Base-by-base conservation (phyloP, 2,888 invertebrate species). In the Barypeithes pellucidus region DNA sequence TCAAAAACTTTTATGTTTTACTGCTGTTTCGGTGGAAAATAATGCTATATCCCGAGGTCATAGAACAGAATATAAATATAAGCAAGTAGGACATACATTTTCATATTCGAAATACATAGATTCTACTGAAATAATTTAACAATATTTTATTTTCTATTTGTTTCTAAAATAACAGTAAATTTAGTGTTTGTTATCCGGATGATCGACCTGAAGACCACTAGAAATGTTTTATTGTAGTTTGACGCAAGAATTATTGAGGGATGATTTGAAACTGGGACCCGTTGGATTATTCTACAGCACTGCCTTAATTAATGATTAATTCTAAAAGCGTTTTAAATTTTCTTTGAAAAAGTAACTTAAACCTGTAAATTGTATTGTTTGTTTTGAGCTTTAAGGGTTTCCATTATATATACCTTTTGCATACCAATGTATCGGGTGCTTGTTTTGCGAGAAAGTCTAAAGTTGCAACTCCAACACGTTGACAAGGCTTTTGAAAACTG, bases 1-100 rank as follows among this genome's bases (percentile, higher is more conserved):
- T 66, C 47, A 52, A 52, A 54, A 67, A 67, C 41, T 67, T 43
- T 52, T 57, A 57, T 43, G 45, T 43, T 57, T 57, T 67, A 43
- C 57, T 67, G 29, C 24, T 57, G 29, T 67, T 57, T 22, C 16
- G 50, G 16, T 39, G 24, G 39, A 33, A 66, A 66, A 54, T 66
- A 66, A 24, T 22, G 57, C 24, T 54, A 33, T 22, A 66, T 66
- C 16, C 22, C 45, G 57, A 57, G 57, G 20, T 67, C 29, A 54
- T 67, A 54, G 29, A 57, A 66, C 54, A n/a, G 43, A 54, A 66
- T 57, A 54, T 39, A 39, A 41, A 54, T 66, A 66, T n/a, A 57
- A 66, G 18, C 66, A 39, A 24, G 57, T 54, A 43, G 43, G 41
- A 57, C 33, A 54, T 24, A 50, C 47, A 50, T 45, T 43, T 24